Conservation (phyloP, 1,140 invertebrate genomes). For the Nephotettix cincticeps region DNA sequence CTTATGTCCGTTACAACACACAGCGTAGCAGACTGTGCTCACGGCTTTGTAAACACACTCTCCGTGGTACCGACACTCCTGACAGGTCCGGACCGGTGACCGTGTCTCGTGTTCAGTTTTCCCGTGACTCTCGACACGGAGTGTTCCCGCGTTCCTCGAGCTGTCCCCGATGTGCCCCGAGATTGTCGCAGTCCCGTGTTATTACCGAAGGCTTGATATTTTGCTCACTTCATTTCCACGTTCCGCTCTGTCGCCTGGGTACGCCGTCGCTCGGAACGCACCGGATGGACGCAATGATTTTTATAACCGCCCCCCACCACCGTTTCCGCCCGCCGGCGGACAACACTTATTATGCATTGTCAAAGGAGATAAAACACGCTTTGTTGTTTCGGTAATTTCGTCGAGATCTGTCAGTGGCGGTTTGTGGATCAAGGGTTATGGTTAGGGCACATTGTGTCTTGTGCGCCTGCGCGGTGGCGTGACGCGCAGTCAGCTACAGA, state of each 20-base stretch:
- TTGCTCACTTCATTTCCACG: slow-evolving; percentile 32
- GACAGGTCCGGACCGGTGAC: too few relatives aligned
- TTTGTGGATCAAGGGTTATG: slow-evolving; percentile 19
- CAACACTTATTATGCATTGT: slow-evolving; percentile 39
- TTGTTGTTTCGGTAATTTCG: slow-evolving; percentile 34
- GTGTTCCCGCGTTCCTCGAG: too few relatives aligned
- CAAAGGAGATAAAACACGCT: slow-evolving; percentile 36
- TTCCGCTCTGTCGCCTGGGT: slow-evolving; percentile 32
- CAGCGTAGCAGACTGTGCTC: too few relatives aligned
- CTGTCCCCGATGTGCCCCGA: not conserved
- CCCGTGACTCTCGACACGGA: too few relatives aligned
- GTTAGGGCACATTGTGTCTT: not conserved
- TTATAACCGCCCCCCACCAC: slow-evolving; percentile 37
- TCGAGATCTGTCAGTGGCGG: slow-evolving; percentile 31
- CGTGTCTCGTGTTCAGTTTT: too few relatives aligned
- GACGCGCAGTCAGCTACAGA: slow-evolving; percentile 17
- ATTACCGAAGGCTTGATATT: slow-evolving; percentile 21
- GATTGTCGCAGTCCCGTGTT: not conserved
- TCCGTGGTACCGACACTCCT: too few relatives aligned
- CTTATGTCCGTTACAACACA: too few relatives aligned
- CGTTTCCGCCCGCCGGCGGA: slow-evolving; percentile 26
- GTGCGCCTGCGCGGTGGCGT: not conserved
- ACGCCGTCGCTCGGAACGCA: slow-evolving; percentile 37
- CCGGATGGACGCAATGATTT: slow-evolving; percentile 41
- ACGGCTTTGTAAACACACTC: too few relatives aligned